Evolutionary conservation across 1,140 invertebrate species (phyloP).

Genomic region (Eufriesea mexicana): DNA sequence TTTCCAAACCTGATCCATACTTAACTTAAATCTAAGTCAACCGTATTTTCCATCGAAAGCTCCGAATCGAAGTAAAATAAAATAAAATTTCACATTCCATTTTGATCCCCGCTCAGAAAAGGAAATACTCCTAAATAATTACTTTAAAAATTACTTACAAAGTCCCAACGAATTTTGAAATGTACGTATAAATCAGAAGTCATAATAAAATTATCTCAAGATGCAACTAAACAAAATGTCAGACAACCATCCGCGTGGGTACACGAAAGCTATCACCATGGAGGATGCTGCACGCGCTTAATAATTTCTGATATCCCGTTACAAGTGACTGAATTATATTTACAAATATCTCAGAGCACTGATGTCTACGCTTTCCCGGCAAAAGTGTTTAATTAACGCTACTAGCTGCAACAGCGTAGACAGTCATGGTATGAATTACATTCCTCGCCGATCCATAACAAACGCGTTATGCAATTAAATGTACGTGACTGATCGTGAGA

Average conservation of each 20-base stretch:
- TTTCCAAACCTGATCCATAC: too few species aligned
- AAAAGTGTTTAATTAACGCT: slow-evolving; percentile 55
- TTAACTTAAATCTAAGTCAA: too few species aligned
- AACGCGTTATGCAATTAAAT: slow-evolving; percentile 41
- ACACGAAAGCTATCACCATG: too few species aligned
- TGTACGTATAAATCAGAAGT: too few species aligned
- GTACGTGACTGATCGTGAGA: neutral
- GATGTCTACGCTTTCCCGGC: too few species aligned
- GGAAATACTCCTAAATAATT: too few species aligned
- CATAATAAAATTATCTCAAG: neutral
- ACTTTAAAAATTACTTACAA: too few species aligned
- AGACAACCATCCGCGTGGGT: neutral
- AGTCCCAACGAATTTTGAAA: too few species aligned
- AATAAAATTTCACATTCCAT: too few species aligned
- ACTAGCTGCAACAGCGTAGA: slow-evolving; percentile 34
- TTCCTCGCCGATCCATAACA: slow-evolving; percentile 37
- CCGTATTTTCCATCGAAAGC: too few species aligned
- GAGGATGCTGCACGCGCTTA: neutral
- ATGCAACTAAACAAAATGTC: neutral
- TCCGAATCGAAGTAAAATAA: too few species aligned
- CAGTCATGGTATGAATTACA: slow-evolving; percentile 50
- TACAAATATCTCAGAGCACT: slow-evolving; percentile 1
- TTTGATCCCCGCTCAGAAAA: too few species aligned
- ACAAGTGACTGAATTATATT: neutral
- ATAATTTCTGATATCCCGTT: neutral